These are phyloP conservation scores for Centruroides vittatus DNA, from an alignment of 1,140 invertebrate species.

Conservation along the genomic window DNA sequence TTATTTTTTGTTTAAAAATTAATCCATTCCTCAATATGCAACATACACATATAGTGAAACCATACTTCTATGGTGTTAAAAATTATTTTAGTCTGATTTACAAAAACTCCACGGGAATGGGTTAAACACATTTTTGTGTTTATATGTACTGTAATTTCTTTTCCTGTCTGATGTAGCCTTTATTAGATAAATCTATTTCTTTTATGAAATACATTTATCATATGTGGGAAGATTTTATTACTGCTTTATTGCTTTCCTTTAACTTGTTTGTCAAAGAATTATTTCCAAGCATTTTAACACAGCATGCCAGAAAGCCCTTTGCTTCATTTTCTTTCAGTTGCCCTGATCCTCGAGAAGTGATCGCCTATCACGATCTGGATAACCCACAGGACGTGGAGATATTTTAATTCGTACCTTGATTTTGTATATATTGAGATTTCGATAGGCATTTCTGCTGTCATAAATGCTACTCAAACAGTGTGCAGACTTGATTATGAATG, in stretches of 20 bases:
- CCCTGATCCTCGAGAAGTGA: conserved; percentile 45
- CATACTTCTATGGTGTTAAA: too few relatives aligned
- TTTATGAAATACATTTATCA: not conserved
- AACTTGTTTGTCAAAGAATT: conserved; percentile 2
- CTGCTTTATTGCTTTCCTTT: not conserved
- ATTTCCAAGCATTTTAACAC: not conserved
- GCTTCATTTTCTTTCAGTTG: conserved; percentile 25
- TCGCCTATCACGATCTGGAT: conserved; percentile 72
- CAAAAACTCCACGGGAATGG: too few relatives aligned
- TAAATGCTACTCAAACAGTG: not conserved
- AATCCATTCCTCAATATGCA: too few relatives aligned
- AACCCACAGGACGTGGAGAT: conserved; percentile 54
- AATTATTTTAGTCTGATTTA: too few relatives aligned
- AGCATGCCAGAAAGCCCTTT: conserved; percentile 8
- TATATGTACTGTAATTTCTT: too few relatives aligned
- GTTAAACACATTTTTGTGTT: too few relatives aligned
- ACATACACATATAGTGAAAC: too few relatives aligned
- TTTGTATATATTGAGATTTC: not conserved
- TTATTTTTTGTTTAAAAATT: too few relatives aligned
- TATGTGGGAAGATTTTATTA: not conserved
- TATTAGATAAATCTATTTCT: not conserved
- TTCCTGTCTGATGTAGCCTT: too few relatives aligned
- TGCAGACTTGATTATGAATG: not conserved
- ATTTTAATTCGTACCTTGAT: conserved; percentile 33
- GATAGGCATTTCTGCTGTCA: not conserved